These are phyloP conservation scores for Ptychoptera albimana DNA, from an alignment of 2,888 invertebrate species.

Conservation along the genomic window DNA sequence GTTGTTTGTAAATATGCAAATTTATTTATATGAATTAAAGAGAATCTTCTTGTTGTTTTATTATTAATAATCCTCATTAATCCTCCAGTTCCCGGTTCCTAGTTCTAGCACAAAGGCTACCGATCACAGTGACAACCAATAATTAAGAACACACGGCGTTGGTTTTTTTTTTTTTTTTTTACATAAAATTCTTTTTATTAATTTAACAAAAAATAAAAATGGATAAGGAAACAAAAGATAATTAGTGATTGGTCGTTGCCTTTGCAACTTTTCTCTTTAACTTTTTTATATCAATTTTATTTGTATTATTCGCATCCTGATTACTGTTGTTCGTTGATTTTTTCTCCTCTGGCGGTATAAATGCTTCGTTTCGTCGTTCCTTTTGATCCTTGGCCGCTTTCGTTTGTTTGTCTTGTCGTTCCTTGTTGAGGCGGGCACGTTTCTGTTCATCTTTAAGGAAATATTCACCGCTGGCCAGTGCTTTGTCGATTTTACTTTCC, in stretches of 20 bases:
- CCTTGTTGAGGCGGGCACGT: slow-evolving; percentile 50
- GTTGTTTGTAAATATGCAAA: too few relatives aligned
- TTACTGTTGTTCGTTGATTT: neutral
- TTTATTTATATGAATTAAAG: too few relatives aligned
- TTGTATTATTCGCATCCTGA: slow-evolving; percentile 13
- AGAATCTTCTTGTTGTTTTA: too few relatives aligned
- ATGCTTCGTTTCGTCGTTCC: slow-evolving; percentile 63
- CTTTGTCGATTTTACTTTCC: slow-evolving; percentile 85
- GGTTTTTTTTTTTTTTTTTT: too few relatives aligned
- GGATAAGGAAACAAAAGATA: too few relatives aligned
- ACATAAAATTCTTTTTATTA: too few relatives aligned
- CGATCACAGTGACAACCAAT: too few relatives aligned
- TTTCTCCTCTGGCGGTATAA: slow-evolving; percentile 50
- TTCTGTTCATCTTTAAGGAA: slow-evolving; percentile 81
- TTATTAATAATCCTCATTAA: too few relatives aligned
- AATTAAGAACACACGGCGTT: too few relatives aligned
- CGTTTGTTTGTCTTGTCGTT: slow-evolving; percentile 61
- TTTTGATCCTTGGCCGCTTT: slow-evolving; percentile 56
- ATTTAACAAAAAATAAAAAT: too few relatives aligned
- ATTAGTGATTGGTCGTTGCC: slow-evolving; percentile 28
- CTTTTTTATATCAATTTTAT: slow-evolving; percentile 46
- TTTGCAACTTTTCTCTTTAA: slow-evolving; percentile 65
- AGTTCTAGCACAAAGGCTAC: too few relatives aligned
- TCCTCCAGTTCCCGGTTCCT: too few relatives aligned
- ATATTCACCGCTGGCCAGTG: slow-evolving; percentile 91